Percentiles rank a stretch among this genome's conserved stretches.
Evolutionary conservation across 2,888 invertebrate genomes (phyloP).

Genomic region (Sclerodermus sp.): DNA sequence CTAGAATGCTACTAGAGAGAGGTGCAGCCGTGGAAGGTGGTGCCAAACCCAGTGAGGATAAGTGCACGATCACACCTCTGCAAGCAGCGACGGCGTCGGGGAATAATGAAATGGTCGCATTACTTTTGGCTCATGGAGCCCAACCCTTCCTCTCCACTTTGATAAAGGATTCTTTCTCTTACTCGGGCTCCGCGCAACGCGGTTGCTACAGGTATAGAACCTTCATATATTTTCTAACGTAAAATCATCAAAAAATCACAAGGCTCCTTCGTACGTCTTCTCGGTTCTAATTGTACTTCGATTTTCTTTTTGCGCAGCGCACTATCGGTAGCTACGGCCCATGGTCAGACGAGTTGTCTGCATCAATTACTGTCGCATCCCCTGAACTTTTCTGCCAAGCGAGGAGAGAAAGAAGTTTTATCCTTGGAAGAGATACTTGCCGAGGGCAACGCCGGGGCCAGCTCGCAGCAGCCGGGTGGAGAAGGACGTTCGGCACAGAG

Average conservation of each 20-base stretch:
- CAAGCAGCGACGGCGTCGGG: slow-evolving; percentile 86
- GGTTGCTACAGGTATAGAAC: slow-evolving; percentile 73
- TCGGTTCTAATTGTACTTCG: too few relatives aligned
- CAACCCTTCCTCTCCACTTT: slow-evolving; percentile 86
- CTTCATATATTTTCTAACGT: background rate
- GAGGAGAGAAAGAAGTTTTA: slow-evolving; percentile 71
- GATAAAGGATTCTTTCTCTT: slow-evolving; percentile 80
- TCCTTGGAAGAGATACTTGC: slow-evolving; percentile 89
- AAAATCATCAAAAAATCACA: background rate
- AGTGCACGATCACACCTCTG: slow-evolving; percentile 83
- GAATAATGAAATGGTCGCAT: slow-evolving; percentile 76
- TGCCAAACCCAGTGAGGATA: slow-evolving; percentile 78
- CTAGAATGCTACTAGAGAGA: slow-evolving; percentile 71
- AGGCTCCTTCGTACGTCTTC: background rate
- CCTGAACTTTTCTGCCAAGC: slow-evolving; percentile 61
- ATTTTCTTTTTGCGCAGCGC: slow-evolving; percentile 61
- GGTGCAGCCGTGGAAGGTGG: slow-evolving; percentile 88
- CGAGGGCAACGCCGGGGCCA: slow-evolving; percentile 67
- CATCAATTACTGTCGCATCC: slow-evolving; percentile 79
- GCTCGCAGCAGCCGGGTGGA: slow-evolving; percentile 49
- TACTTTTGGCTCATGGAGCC: slow-evolving; percentile 81
- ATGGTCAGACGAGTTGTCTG: slow-evolving; percentile 79
- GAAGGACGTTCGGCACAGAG: slow-evolving; percentile 50
- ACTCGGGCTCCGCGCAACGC: slow-evolving; percentile 82
- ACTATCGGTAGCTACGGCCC: slow-evolving; percentile 86